A percentile compares a stretch with the other conserved stretches of the same genome.
Conservation (phyloP, 2,113 vertebrate genomes). For the Cottus gobio region DNA sequence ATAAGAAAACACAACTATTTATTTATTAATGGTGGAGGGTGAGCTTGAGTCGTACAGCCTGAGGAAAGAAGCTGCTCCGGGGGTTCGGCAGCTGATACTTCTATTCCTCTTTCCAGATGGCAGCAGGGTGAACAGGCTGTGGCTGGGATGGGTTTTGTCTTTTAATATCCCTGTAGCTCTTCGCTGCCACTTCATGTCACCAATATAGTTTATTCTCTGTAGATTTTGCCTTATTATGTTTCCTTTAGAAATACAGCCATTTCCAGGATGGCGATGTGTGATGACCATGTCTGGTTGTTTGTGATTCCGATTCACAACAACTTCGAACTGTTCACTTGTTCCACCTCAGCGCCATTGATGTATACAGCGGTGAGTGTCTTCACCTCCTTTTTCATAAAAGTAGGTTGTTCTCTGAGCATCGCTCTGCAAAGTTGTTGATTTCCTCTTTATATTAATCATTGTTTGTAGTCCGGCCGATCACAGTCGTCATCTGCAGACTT, state of each 20-base stretch:
- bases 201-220: not conserved
- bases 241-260: not conserved
- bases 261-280: no score
- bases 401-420: not conserved
- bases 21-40: not conserved
- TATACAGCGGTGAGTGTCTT: not conserved
- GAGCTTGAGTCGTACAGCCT: not conserved
- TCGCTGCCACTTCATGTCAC: not conserved
- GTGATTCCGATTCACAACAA: not conserved
- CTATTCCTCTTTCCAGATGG: no score
- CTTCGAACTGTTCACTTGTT: not conserved
- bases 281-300: no score
- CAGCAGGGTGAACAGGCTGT: no score
- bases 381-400: not conserved
- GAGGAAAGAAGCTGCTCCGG: not conserved
- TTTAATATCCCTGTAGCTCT: not conserved
- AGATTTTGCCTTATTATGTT: not conserved
- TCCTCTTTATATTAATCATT: not conserved
- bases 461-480: not conserved
- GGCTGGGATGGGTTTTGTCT: not conserved
- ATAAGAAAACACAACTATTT: not conserved
- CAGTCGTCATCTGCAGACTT: not conserved
- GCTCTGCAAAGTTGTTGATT: not conserved
- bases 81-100: no score
- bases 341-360: not conserved